These are phyloP conservation scores for Centruroides sculpturatus DNA, from an alignment of 1,140 invertebrate genomes.

Conservation along the genomic window DNA sequence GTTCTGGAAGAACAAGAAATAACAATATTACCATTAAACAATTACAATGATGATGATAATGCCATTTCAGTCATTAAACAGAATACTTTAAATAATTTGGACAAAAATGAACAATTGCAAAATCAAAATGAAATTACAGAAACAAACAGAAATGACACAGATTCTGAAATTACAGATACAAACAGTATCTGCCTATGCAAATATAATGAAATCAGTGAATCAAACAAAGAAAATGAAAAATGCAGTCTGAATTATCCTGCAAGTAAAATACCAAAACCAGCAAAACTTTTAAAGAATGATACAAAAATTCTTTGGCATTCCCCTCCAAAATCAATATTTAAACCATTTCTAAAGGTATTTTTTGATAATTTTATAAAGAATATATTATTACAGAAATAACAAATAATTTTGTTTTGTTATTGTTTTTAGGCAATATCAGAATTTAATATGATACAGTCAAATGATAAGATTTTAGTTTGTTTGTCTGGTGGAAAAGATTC, in stretches of 20 bases:
- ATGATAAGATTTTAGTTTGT: slow-evolving; percentile 68
- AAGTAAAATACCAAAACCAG: background rate
- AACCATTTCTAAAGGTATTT: slow-evolving; percentile 52
- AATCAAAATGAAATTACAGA: too few species aligned
- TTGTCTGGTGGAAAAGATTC: slow-evolving; percentile 70
- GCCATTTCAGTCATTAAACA: too few species aligned
- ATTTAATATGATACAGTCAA: slow-evolving; percentile 69
- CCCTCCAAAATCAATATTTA: slow-evolving; percentile 65
- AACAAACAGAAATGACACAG: too few species aligned
- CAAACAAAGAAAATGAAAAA: background rate
- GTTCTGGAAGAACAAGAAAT: too few species aligned
- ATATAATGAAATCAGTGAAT: background rate
- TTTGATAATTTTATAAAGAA: slow-evolving; percentile 1
- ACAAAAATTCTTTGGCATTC: slow-evolving; percentile 45
- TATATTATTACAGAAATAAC: background rate
- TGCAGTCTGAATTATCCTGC: background rate
- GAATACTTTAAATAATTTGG: too few species aligned
- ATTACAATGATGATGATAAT: too few species aligned
- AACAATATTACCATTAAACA: too few species aligned
- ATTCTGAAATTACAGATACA: too few species aligned
- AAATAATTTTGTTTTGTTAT: background rate
- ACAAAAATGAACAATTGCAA: too few species aligned
- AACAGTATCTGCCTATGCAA: too few species aligned
- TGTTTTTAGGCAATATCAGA: slow-evolving; percentile 53
- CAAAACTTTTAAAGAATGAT: background rate